Conservation (phyloP, 2,888 invertebrate genomes). For the Formica aserva region DNA sequence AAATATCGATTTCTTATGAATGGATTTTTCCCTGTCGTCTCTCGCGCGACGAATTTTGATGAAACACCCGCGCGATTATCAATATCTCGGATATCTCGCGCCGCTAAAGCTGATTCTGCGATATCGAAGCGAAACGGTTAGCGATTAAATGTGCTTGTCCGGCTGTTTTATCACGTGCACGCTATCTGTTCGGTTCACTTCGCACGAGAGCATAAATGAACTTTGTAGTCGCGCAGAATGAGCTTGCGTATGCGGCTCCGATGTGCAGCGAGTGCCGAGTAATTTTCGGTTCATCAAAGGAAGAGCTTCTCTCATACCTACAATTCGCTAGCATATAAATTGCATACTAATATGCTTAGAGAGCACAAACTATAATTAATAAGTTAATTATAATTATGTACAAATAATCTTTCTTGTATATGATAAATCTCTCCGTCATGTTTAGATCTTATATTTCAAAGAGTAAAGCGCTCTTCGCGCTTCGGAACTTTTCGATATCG, state of each 20-base stretch:
- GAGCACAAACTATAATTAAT: background rate
- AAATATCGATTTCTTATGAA: background rate
- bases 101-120: constrained; percentile 23
- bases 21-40: background rate
- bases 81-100: constrained; percentile 23
- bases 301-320: background rate
- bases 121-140: constrained; percentile 14
- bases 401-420: background rate
- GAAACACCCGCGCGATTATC: constrained; percentile 27
- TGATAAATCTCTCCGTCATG: background rate
- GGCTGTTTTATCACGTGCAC: constrained; percentile 33
- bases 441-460: background rate
- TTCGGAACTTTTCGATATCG: constrained; percentile 5
- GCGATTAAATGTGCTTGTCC: constrained; percentile 53
- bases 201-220: constrained; percentile 33
- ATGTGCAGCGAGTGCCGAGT: background rate
- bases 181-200: constrained; percentile 35
- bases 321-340: background rate
- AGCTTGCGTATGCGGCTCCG: background rate
- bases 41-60: constrained; percentile 1
- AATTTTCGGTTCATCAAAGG: constrained; percentile 24
- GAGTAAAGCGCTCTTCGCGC: background rate
- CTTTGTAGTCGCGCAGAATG: constrained; percentile 26
- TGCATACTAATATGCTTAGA: background rate
- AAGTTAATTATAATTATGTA: constrained; percentile 7